Evolutionary conservation across 2,113 vertebrate species (phyloP), one percentile per base, ranked within the genome.

Genomic region (Chionodraco myersi): DNA sequence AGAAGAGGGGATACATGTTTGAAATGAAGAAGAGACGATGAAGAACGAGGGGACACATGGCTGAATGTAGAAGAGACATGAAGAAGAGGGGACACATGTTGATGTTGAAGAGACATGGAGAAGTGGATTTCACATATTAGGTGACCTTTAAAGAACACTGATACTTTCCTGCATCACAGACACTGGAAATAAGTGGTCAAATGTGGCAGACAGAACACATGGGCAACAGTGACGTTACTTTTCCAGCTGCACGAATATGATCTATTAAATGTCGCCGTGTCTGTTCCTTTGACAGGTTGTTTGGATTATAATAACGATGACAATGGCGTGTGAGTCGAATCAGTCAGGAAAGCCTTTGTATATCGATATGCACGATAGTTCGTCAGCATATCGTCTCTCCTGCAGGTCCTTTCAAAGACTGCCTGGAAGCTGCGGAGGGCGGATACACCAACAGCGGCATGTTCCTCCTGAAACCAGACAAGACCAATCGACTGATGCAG

Each of bases 401-500:
- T 56, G 48, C 85, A 99, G 98, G 98, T 53, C 98, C 98, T 0
- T 99, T 97, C 92, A 97, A 93, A 91, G 98, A 99, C 75, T 99
- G 98, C 45, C 93, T 99, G 49, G 96, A 99, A 86, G 98, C 97
- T 1, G 59, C 98, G 76, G 98, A 99, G 66, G 97, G 97, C 0
- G 97, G 98, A 52, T 96, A 98, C 0, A 95, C 94, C 10, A 94
- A 94, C 83, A 98, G 97, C 15, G 95, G 96, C 75, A 99, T 99
- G 89, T 98, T 95, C 72, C 91, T 99, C 75, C 96, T 99, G 75
- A 99, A 98, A 81, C 98, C 98, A 0, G 98, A 99, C 60, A 98
- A 97, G 8, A 96, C 96, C 79, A 99, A 99, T 90, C 93, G 96
- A 36, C 95, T 99, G 6, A 99, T 99, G 98, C 98, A 99, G 91